Conservation (phyloP, 2,888 invertebrate genomes). For the Tryphoninae sp. region DNA sequence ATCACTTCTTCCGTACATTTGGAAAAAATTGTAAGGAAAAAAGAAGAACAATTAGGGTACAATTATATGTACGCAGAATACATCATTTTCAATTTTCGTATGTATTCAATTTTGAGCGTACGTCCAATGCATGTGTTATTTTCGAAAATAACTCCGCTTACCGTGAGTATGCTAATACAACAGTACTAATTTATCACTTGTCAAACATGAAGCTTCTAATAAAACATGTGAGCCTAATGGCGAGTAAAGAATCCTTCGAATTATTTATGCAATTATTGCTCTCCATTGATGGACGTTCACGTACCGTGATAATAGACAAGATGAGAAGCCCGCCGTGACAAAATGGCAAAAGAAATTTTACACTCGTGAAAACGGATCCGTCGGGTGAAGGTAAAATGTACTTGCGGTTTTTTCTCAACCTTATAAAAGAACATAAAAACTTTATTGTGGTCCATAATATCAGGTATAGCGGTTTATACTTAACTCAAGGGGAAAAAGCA, state of each 20-base stretch:
- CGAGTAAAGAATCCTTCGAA: background rate
- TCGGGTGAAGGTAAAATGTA: conserved; percentile 24
- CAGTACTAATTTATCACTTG: conserved; percentile 65
- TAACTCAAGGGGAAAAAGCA: conserved; percentile 58
- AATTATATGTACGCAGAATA: conserved; percentile 62
- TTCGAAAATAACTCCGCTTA: conserved; percentile 42
- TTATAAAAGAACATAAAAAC: conserved; percentile 76
- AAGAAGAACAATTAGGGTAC: background rate
- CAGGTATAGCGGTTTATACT: conserved; percentile 72
- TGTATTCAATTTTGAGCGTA: conserved; percentile 46
- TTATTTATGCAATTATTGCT: background rate
- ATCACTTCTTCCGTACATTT: background rate
- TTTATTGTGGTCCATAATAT: conserved; percentile 76
- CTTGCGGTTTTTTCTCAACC: conserved; percentile 9
- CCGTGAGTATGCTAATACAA: conserved; percentile 58
- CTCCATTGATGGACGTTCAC: background rate
- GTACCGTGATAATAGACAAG: background rate
- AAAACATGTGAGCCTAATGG: conserved; percentile 54
- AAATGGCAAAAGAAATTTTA: background rate
- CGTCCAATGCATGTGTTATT: conserved; percentile 66
- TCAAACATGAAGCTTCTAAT: conserved; percentile 66
- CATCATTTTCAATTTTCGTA: conserved; percentile 68
- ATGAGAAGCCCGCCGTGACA: background rate
- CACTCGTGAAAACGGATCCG: conserved; percentile 6
- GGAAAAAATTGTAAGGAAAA: background rate